phyloP scores from a whole-genome alignment of 2,113 vertebrate species.

The Andinoacara biseriatus region DNA sequence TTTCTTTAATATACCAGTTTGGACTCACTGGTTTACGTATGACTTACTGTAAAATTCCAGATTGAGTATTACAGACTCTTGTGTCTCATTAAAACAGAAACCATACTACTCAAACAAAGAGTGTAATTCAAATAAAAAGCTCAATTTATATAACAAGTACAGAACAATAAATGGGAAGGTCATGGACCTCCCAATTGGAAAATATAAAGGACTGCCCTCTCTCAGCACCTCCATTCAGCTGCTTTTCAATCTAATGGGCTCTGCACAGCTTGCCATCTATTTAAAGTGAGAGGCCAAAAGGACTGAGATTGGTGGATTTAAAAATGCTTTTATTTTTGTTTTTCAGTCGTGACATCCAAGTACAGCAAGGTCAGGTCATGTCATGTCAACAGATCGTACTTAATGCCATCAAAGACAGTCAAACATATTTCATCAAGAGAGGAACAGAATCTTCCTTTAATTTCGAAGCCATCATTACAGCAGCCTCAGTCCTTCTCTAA shows the following conservation, averaged over 20 bases:
- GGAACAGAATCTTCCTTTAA: not conserved
- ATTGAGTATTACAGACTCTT: not conserved
- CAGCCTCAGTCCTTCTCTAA: not conserved
- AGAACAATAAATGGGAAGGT: conserved; percentile 32
- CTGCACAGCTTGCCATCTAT: conserved; percentile 11
- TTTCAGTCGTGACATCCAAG: not conserved
- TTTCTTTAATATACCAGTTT: not conserved
- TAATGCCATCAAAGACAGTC: not conserved
- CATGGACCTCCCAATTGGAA: not conserved
- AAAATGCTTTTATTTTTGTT: not conserved
- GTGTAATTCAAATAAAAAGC: conserved; percentile 1
- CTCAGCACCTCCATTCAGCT: conserved; percentile 9
- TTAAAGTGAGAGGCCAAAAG: not conserved
- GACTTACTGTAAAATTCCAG: not conserved
- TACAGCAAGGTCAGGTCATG: conserved; percentile 7
- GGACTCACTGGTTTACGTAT: not conserved
- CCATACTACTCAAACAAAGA: not conserved
- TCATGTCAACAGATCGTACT: not conserved
- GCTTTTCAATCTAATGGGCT: conserved; percentile 35
- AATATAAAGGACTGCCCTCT: conserved; percentile 19
- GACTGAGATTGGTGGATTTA: not conserved
- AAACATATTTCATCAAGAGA: no score
- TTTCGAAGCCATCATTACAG: not conserved
- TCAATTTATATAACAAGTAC: conserved; percentile 12
- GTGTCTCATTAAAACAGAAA: not conserved